Conservation (phyloP, 2,888 invertebrate genomes). For the Epinotia demarniana region DNA sequence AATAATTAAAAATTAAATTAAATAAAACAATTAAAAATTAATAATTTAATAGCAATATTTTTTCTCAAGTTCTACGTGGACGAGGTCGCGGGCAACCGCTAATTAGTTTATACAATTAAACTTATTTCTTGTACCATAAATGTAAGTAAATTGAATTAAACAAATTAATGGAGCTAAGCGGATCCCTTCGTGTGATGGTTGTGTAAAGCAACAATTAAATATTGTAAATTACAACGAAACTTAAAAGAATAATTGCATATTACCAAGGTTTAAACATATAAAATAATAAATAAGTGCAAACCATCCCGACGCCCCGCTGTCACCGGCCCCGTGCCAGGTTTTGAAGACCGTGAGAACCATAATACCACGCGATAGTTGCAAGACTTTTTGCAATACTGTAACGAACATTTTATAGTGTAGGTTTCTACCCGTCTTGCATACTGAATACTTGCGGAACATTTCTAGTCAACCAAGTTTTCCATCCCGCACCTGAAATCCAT, state of each 20-base stretch:
- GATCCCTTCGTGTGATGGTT: background rate
- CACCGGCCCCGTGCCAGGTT: conserved; percentile 17
- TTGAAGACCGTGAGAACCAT: conserved; percentile 38
- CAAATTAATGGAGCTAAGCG: background rate
- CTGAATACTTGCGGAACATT: conserved; percentile 40
- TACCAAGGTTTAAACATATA: conserved; percentile 24
- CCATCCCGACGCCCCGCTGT: conserved; percentile 40
- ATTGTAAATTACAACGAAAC: conserved; percentile 16
- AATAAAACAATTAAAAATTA: too few species aligned
- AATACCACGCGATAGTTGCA: conserved; percentile 17
- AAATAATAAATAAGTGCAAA: conserved; percentile 36
- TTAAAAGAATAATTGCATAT: conserved; percentile 35
- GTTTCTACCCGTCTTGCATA: conserved; percentile 37
- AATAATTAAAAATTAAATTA: too few species aligned
- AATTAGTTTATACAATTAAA: background rate
- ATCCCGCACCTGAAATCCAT: conserved; percentile 25
- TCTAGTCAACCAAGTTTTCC: conserved; percentile 30
- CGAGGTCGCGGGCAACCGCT: too few species aligned
- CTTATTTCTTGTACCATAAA: background rate
- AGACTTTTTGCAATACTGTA: conserved; percentile 39
- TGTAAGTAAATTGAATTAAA: background rate
- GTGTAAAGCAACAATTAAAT: conserved; percentile 19
- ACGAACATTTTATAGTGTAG: conserved; percentile 36
- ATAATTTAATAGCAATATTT: too few species aligned
- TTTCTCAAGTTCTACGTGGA: too few species aligned